Percentiles rank a stretch among this genome's conserved stretches.
Conservation (phyloP, 2,888 invertebrate genomes). For the Mythimna impura region DNA sequence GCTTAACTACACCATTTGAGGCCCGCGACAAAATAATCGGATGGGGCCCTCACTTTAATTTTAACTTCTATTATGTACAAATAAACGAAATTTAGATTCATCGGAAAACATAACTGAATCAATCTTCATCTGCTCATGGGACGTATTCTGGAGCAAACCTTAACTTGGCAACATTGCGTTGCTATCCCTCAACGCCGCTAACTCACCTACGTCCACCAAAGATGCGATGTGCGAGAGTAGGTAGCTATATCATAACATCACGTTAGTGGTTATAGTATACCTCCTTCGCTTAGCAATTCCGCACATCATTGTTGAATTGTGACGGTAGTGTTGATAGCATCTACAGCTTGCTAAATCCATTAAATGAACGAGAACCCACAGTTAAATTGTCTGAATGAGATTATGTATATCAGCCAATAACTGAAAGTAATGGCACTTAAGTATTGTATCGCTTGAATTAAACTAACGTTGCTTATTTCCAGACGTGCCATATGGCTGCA, state of each 20-base stretch:
- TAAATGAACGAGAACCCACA: neutral
- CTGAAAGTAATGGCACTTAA: neutral
- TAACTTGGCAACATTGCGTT: no score
- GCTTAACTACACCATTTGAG: no score
- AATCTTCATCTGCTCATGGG: no score
- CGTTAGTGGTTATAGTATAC: neutral
- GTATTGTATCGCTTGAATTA: neutral
- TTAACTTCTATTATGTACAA: no score
- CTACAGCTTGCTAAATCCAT: neutral
- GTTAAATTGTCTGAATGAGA: neutral
- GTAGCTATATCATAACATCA: neutral
- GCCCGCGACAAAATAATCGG: no score
- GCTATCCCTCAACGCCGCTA: neutral
- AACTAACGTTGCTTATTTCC: slow-evolving; percentile 22
- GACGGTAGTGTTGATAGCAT: neutral
- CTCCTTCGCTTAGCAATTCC: neutral
- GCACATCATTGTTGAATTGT: neutral
- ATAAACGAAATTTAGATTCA: no score
- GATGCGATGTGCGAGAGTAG: neutral
- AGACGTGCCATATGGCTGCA: slow-evolving; percentile 53
- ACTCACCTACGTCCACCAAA: neutral
- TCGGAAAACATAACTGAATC: no score
- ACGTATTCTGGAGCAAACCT: no score
- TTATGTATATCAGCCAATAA: neutral
- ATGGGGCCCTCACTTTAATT: no score